Base-by-base conservation (phyloP, 2,113 vertebrate genomes). In the Notarius lentiginosus region DNA sequence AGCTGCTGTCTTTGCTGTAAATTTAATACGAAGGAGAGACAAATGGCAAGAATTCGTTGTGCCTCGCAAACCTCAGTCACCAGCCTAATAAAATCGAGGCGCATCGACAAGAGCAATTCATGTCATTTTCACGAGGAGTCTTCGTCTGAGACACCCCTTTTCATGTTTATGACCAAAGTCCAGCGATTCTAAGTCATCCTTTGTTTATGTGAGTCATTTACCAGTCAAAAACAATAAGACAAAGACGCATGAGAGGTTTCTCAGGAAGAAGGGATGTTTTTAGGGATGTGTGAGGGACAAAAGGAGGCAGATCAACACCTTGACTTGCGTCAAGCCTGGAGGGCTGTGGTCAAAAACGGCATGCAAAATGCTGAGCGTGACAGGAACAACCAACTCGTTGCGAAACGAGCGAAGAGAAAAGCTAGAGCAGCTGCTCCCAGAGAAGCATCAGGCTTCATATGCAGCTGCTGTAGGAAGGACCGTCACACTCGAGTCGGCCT, bases 131-230 rank as follows among this genome's bases (percentile, higher is more conserved):
- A 86, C n/a, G 22, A 65, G n/a, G 0, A 11, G 0, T 58, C 12
- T 81, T 87, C 51, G 82, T 84, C 68, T 81, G 11, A 41, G 51
- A 70, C 68, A 2, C 53, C 70, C 14, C 76, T 7, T 51, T 58
- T 80, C 65, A 75, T 22, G 47, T 87, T 58, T 17, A 27, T 77
- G 79, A 63, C 58, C 10, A 73, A 87, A 89, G 83, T 89, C 86
- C 89, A 85, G 41, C 34, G 72, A 77, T 81, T 79, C 80, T 79
- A 20, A 9, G 41, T 30, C 58, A 49, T 58, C 17, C 1, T 58
- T 49, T 84, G 75, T 79, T 84, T 82, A 30, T 53, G 49, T 20
- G 9, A 87, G 79, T 30, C 68, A 87, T 84, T 84, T 82, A 89
- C 58, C 47, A 86, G 61, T 56, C 72, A 61, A 18, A 77, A 83